Conservation (phyloP, 1,140 invertebrate species). For the Scaptomyza pallida region DNA sequence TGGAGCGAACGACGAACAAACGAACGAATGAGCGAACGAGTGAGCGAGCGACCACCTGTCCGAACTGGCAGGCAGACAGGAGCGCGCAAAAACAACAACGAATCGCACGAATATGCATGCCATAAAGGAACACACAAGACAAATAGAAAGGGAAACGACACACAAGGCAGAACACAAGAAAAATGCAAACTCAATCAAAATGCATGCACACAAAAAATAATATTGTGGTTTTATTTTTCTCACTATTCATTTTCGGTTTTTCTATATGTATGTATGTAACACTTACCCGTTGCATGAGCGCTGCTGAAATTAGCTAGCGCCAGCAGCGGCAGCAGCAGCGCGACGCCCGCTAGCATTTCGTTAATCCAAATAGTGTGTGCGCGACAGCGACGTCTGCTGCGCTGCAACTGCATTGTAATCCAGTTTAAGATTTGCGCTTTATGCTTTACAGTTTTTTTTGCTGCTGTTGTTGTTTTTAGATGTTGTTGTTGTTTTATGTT, state of each 20-base stretch:
- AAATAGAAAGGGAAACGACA: slow-evolving; percentile 55
- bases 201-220: slow-evolving; percentile 29
- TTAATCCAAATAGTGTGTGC: slow-evolving; percentile 66
- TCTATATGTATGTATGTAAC: slow-evolving; percentile 2
- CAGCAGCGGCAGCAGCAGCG: slow-evolving; percentile 65
- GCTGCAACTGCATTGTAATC: slow-evolving; percentile 77
- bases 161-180: slow-evolving; percentile 36
- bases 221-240: slow-evolving; percentile 22
- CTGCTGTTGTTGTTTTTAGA: slow-evolving; percentile 16
- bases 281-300: slow-evolving; percentile 71
- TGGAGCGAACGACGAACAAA: no score
- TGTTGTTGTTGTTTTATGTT: slow-evolving; percentile 16
- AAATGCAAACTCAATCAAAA: slow-evolving; percentile 51
- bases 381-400: slow-evolving; percentile 75
- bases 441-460: slow-evolving; percentile 51
- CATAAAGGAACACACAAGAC: slow-evolving; percentile 19
- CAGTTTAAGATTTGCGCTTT: slow-evolving; percentile 67
- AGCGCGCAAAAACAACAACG: slow-evolving; percentile 39
- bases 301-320: slow-evolving; percentile 57
- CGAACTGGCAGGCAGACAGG: slow-evolving; percentile 30
- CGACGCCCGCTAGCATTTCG: slow-evolving; percentile 67
- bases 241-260: slow-evolving; percentile 12
- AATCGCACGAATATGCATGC: slow-evolving; percentile 50
- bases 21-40: slow-evolving; percentile 61
- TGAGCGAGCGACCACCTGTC: slow-evolving; percentile 16